A percentile compares a stretch with the other conserved stretches of the same genome.
These are phyloP conservation scores for Patella caerulea DNA, from an alignment of 2,888 invertebrate genomes.

Conservation along the genomic window DNA sequence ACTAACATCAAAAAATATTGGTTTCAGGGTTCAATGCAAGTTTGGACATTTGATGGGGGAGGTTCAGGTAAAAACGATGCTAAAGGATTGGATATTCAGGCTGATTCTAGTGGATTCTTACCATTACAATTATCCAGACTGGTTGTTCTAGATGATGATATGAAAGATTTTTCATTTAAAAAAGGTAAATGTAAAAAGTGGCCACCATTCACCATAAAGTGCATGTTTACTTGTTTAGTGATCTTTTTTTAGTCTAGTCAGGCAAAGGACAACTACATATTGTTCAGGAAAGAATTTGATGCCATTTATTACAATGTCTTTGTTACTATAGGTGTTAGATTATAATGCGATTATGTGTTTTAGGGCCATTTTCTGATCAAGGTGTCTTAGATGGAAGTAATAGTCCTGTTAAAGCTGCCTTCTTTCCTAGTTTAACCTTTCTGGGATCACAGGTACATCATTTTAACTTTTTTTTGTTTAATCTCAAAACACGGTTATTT, in stretches of 20 bases:
- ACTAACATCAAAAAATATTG: not conserved
- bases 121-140: conserved; percentile 43
- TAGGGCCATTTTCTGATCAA: conserved; percentile 54
- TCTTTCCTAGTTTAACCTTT: conserved; percentile 57
- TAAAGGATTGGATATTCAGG: conserved; percentile 38
- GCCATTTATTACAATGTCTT: not conserved
- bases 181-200: conserved; percentile 37
- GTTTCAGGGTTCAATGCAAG: conserved; percentile 49
- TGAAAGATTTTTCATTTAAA: conserved; percentile 53
- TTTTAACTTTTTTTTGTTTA: not conserved
- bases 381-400: conserved; percentile 40
- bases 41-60: conserved; percentile 44
- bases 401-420: conserved; percentile 44
- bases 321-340: too few species aligned
- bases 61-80: conserved; percentile 35
- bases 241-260: too few species aligned
- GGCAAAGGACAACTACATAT: not conserved
- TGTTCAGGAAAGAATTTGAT: not conserved
- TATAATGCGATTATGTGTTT: not conserved
- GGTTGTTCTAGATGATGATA: conserved; percentile 41
- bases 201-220: too few species aligned
- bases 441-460: conserved; percentile 51
- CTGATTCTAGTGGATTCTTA: conserved; percentile 40
- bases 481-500: not conserved
- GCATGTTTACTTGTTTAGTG: too few species aligned